A percentile compares a stretch with the other conserved stretches of the same genome.
phyloP scores from a whole-genome alignment of 1,140 invertebrate genomes.

The Atopsyche davidsoni region DNA sequence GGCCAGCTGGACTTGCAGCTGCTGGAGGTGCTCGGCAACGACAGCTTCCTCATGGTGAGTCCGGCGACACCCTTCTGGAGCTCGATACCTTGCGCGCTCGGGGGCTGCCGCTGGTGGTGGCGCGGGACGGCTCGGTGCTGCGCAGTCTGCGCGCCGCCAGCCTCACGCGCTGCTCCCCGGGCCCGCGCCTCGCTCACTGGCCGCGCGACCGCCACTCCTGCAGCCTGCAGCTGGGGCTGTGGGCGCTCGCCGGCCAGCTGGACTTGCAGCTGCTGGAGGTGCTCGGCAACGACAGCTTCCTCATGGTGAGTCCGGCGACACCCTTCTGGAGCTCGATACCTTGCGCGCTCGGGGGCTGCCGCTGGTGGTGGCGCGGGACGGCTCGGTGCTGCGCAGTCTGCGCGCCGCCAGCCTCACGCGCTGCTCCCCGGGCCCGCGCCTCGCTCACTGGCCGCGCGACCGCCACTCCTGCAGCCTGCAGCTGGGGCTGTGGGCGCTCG shows the following conservation, averaged over 20 bases:
- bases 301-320: not conserved
- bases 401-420: not conserved
- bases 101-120: not conserved
- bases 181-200: conserved; percentile 12
- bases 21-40: too few relatives aligned
- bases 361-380: too few relatives aligned
- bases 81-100: not conserved
- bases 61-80: not conserved
- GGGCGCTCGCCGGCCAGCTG: conserved; percentile 4
- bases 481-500: conserved; percentile 16
- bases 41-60: not conserved
- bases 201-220: conserved; percentile 22
- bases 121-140: not conserved
- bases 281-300: not conserved
- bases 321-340: not conserved
- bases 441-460: conserved; percentile 22
- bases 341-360: too few relatives aligned
- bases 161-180: conserved; percentile 10
- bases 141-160: not conserved
- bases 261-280: not conserved
- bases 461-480: conserved; percentile 16
- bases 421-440: conserved; percentile 5
- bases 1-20: not conserved
- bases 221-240: conserved; percentile 15
- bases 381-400: too few relatives aligned